Evolutionary conservation across 2,797 vertebrate species (phyloP), one percentile per base, ranked within the genome.

Genomic region (Tympanoctomys barrerae): DNA sequence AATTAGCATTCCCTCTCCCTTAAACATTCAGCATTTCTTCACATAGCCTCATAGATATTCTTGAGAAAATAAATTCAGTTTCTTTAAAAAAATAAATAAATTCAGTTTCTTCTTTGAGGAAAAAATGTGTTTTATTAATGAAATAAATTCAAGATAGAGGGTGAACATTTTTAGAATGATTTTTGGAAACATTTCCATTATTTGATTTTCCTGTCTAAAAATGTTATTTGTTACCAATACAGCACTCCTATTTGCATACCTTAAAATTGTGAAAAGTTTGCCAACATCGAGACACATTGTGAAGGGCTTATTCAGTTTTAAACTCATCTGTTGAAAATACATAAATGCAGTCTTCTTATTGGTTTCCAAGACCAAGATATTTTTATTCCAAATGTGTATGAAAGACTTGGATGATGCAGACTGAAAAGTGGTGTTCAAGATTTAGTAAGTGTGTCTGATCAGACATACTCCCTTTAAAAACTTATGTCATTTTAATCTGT

Each of bases 251-350:
- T 54, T 71, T 89, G 7, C n/a, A 84, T 89, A 61, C n/a, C 61
- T 83, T 71, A 89, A 82, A 95, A 75, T 79, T 68, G 75, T 83
- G 77, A 52, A 85, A 71, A 89, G 28, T 89, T 92, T 92, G 42
- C 62, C 70, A 73, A 85, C n/a, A 85, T 71, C 49, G 84, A 89
- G 73, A 84, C 62, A 77, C 83, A 73, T 71, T 92, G 64, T 57
- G n/a, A 89, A 54, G n/a, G 14, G 22, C 78, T 84, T 46, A 22
- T 33, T 77, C 66, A 22, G 33, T 68, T 95, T 87, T 59, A 83
- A 83, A 78, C 39, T 78, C 71, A 70, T 79, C 16, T 81, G n/a
- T 83, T 83, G 64, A 77, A 87, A 91, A 68, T 68, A 91, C 66
- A 36, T 59, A 87, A 91, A 91, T 59, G 4, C n/a, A 52, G 4